Base-by-base conservation (phyloP, 2,888 invertebrate species). In the Clivina fossor region DNA sequence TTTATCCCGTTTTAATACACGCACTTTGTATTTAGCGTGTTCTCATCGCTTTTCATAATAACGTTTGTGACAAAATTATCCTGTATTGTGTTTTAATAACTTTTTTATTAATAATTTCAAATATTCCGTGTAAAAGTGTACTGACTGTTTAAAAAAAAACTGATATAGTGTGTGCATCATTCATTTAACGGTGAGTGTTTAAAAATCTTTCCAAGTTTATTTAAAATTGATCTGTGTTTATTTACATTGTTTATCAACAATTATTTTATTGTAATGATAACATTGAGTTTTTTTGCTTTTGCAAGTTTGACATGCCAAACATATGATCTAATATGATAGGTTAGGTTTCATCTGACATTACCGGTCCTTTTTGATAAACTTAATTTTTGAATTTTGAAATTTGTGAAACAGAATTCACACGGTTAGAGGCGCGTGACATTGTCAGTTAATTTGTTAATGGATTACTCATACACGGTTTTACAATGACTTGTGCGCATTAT, bases 1-100 rank as follows among this genome's bases (percentile, higher is more conserved):
- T 44, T 57, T 57, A 50, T 57, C 49, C 56, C 56, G 56, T 46
- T 40, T 57, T 46, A 47, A 55, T 55, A 47, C 53, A 44, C 53
- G 53, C 44, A 53, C 53, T 53, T 44, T 53, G 53, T 53, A 53
- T 44, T 44, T 37, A 22, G 53, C 53, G 43, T 53, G 53, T 53
- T 53, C 53, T 35, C 44, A 32, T 44, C 44, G 35, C 41, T 51
- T 51, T 51, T 38, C 26, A 38, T 35, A 33, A 41, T 44, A 33
- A 53, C 35, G 24, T 33, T 33, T 44, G 33, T 24, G 24, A 44
- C 41, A 40, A 53, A 53, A 53, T 35, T 44, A 44, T 32, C 16
- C 20, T 37, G 16, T 35, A n/a, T 35, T 53, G 43, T 53, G 53
- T 44, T 28, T 26, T 24, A 18, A 33, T 53, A 20, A 19, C 43